These are phyloP conservation scores for Zaprionus tsacasi DNA, from an alignment of 1,140 invertebrate species.

Conservation along the genomic window DNA sequence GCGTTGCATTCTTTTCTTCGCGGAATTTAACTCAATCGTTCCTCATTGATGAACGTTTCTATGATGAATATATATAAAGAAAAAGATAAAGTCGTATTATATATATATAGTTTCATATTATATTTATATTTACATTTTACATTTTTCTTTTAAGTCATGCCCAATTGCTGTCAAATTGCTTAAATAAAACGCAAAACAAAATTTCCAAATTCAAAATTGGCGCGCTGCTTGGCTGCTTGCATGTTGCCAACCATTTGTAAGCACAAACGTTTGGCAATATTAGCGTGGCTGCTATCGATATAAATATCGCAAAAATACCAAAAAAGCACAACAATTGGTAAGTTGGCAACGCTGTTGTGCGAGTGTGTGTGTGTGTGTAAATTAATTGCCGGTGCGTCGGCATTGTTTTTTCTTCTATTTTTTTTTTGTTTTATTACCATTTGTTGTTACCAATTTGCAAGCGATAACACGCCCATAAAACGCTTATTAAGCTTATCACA, in stretches of 20 bases:
- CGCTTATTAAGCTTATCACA: constrained; percentile 26
- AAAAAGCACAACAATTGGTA: background rate
- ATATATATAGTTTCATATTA: too few species aligned
- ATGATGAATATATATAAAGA: too few species aligned
- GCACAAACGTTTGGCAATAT: background rate
- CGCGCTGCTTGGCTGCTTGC: background rate
- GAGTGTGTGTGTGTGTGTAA: background rate
- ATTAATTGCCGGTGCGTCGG: constrained; percentile 18
- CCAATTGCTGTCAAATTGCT: background rate
- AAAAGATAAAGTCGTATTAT: too few species aligned
- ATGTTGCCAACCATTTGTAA: background rate
- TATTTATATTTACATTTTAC: background rate
- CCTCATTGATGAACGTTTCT: background rate
- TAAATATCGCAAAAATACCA: constrained; percentile 20
- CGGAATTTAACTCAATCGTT: background rate
- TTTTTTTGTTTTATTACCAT: constrained; percentile 10
- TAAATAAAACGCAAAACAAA: background rate
- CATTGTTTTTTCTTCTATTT: constrained; percentile 2
- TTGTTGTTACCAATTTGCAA: constrained; percentile 23
- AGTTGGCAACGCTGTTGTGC: constrained; percentile 9
- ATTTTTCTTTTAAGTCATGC: background rate
- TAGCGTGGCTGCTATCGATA: background rate
- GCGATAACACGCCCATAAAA: constrained; percentile 15
- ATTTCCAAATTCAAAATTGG: background rate
- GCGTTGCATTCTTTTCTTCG: constrained; percentile 27